These are phyloP conservation scores for Leptopilina drosophilae DNA, from an alignment of 2,888 invertebrate species.

Conservation along the genomic window DNA sequence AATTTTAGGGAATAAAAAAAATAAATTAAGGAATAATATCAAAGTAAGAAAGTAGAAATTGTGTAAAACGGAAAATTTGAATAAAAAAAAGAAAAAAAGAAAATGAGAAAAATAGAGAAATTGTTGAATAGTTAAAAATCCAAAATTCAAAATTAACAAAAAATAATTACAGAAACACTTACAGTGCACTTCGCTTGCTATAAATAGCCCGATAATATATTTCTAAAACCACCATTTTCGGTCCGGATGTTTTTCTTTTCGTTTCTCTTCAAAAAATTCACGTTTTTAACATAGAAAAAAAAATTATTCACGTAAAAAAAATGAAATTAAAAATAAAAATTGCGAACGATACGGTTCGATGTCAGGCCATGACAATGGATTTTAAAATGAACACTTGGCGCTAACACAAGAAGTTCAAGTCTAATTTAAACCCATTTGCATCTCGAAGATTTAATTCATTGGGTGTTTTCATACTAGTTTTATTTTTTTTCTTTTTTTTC, in stretches of 20 bases:
- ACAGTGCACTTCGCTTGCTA: constrained; percentile 16
- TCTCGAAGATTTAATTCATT: constrained; percentile 29
- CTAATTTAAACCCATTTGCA: constrained; percentile 23
- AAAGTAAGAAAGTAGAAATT: not conserved
- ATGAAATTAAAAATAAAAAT: not conserved
- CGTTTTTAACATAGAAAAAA: not conserved
- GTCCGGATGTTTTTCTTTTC: not conserved
- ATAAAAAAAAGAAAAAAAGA: not conserved
- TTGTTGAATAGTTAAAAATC: too few species aligned
- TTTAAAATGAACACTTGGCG: constrained; percentile 28
- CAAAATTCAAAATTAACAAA: not conserved
- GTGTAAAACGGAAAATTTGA: not conserved
- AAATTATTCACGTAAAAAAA: not conserved
- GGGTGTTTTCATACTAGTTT: not conserved
- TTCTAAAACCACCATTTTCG: constrained; percentile 35
- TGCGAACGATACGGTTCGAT: constrained; percentile 13
- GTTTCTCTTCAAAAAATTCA: not conserved
- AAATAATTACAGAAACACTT: not conserved
- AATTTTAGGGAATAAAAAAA: too few species aligned
- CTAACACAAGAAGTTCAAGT: not conserved
- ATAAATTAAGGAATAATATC: too few species aligned
- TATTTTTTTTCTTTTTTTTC: not conserved
- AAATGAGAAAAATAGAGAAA: not conserved
- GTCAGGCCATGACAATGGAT: constrained; percentile 37
- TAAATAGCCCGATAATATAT: constrained; percentile 35